Base-by-base conservation (phyloP, 2,888 invertebrate genomes). In the Sarcophaga subvicina region DNA sequence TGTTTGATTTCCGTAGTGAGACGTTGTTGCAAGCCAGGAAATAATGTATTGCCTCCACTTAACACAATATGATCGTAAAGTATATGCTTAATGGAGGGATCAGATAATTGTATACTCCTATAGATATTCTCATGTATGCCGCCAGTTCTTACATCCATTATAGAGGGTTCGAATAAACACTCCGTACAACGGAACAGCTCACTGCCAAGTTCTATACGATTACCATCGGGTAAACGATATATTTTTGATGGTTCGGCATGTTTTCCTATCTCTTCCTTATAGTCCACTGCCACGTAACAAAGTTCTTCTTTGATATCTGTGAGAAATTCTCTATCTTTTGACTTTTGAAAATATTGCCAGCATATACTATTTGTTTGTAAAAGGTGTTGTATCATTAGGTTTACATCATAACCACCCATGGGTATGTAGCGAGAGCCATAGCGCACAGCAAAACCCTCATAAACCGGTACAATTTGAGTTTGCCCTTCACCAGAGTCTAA, bases 11-110 rank as follows among this genome's bases (percentile, higher is more conserved):
- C 81, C 4, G 63, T 63, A 14, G 17, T 11, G 2, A 82, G 25
- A 45, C 81, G 76, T 25, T 76, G 25, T 25, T 54, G 70, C 8
- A 82, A 25, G 8, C 81, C 81, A 2, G 63, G 14, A 59, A 82
- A 82, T 4, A 82, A 76, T 10, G 81, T 76, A 76, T 76, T 82
- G 8, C 81, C 81, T 3, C 81, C 81, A 59, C 81, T 82, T 64
- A 82, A 47, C 5, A 82, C 76, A 17, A 82, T 76, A 63, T 76
- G 81, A 59, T 45, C 45, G 25, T 81, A 81, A 14, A 81, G 70
- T 25, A 81, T 54, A 22, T 70, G 22, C 25, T 22, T 76, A 45
- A 82, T 70, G 2, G 70, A 76, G 0, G 25, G 3, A 54, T 82
- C 81, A 8, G 64, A 45, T 63, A 82, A 45, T 11, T 76, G 76